These are phyloP conservation scores for Limosa lapponica DNA, from an alignment of 2,797 vertebrate genomes.

Conservation along the genomic window DNA sequence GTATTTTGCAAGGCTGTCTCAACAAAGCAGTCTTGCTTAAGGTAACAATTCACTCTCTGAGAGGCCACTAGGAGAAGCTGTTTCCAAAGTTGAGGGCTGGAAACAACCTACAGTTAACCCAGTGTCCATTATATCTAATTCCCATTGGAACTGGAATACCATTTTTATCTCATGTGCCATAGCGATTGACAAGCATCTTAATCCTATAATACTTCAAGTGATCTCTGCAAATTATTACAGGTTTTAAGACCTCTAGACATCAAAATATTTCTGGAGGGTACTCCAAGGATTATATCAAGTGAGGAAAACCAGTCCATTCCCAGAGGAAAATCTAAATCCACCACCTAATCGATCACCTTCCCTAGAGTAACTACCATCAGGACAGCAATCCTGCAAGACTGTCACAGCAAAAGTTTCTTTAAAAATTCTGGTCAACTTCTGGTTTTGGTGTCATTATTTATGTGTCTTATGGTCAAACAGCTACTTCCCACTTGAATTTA, in stretches of 20 bases:
- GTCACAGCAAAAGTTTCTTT: neutral
- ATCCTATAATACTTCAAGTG: neutral
- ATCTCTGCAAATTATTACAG: neutral
- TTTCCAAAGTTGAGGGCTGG: constrained; percentile 30
- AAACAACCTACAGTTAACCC: neutral
- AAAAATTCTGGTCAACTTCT: neutral
- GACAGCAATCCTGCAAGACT: neutral
- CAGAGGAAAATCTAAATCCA: neutral
- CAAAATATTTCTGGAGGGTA: neutral
- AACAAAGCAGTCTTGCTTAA: neutral
- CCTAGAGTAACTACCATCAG: neutral
- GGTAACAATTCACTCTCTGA: neutral
- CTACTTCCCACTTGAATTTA: neutral
- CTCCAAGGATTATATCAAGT: neutral
- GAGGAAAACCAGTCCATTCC: neutral
- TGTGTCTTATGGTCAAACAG: neutral
- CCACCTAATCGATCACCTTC: neutral
- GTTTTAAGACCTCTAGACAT: neutral
- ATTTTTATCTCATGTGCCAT: neutral
- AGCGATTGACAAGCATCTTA: neutral
- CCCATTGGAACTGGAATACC: neutral
- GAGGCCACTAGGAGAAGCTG: constrained; percentile 54
- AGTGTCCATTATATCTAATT: neutral
- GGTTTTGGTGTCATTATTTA: neutral
- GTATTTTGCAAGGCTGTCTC: neutral